A percentile compares a stretch with the other conserved stretches of the same genome.
These are phyloP conservation scores for Erinaceus europaeus DNA, from an alignment of 2,113 vertebrate genomes.

Conservation along the genomic window DNA sequence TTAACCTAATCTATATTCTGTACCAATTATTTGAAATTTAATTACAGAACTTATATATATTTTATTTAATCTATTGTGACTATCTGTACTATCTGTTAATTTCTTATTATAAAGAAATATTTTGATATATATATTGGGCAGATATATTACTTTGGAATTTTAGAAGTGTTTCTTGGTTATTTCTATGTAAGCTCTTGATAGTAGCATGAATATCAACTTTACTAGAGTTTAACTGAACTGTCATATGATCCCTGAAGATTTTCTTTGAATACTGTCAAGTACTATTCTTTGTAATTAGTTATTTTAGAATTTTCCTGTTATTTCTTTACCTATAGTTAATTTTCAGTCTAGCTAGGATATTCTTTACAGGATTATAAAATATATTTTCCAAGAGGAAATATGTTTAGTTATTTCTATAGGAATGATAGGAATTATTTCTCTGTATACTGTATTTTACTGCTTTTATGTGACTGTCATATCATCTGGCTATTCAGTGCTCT, in stretches of 20 bases:
- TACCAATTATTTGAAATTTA: slow-evolving; percentile 6
- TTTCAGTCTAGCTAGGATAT: background rate
- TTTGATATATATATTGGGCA: background rate
- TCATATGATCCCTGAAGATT: background rate
- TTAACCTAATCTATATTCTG: background rate
- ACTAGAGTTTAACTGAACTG: background rate
- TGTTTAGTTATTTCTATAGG: background rate
- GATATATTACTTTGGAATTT: slow-evolving; percentile 2
- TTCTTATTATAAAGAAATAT: background rate
- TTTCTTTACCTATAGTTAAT: background rate
- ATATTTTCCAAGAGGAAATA: slow-evolving; percentile 52
- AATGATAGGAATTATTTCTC: slow-evolving; percentile 30
- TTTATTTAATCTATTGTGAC: slow-evolving; percentile 5
- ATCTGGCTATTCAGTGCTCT: slow-evolving; percentile 54
- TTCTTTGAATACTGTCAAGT: slow-evolving; percentile 46
- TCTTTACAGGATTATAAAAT: slow-evolving; percentile 31
- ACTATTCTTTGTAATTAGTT: background rate
- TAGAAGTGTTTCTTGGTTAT: background rate
- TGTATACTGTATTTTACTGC: slow-evolving; percentile 39
- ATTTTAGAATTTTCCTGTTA: slow-evolving; percentile 38
- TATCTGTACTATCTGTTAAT: no score
- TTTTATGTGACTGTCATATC: slow-evolving; percentile 54
- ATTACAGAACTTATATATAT: background rate
- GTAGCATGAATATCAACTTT: background rate
- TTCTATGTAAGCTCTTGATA: slow-evolving; percentile 4